Evolutionary conservation across 2,888 invertebrate genomes (phyloP), one percentile per base, ranked within the genome.

Genomic region (Hirtodrosophila histrioides): DNA sequence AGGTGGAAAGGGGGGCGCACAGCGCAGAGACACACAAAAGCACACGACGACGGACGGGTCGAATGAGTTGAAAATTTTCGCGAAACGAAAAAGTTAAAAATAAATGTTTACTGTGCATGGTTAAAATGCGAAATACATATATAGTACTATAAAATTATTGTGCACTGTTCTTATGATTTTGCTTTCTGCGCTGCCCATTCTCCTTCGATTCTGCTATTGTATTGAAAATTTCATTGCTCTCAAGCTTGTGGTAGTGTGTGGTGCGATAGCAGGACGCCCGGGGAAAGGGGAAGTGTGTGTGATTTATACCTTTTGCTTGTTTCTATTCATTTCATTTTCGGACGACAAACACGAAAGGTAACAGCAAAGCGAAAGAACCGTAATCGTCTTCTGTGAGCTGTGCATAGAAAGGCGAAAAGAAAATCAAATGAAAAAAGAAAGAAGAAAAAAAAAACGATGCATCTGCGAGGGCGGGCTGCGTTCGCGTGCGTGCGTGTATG

Each of bases 51-150:
- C 78, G 69, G 74, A 73, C 73, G 64, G 70, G 72, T 74, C 83
- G 78, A 76, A 80, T 79, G 69, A 86, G 81, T 84, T 75, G 87
- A 86, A 88, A 77, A 76, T 81, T 88, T 87, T 85, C 75, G 82
- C 83, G 76, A 79, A 75, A 67, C 73, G 73, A 75, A 80, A 78
- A 86, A 86, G 80, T 75, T 86, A 85, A 82, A 90, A 89, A 88
- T 89, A 88, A 88, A 87, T 78, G 81, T 84, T 81, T 86, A 82
- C 75, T 78, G 86, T 78, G 79, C 81, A 78, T 74, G 75, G 69
- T 65, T 75, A 68, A 75, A 70, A 71, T 69, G 62, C 67, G 48
- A 61, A 69, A 45, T 63, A 57, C 77, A 68, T 55, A 57, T 75
- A 68, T 55, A 35, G 50, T 66, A 55, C 61, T 62, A 41, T 49